Evolutionary conservation across 2,113 vertebrate genomes (phyloP).

Genomic region (Murina feae): DNA sequence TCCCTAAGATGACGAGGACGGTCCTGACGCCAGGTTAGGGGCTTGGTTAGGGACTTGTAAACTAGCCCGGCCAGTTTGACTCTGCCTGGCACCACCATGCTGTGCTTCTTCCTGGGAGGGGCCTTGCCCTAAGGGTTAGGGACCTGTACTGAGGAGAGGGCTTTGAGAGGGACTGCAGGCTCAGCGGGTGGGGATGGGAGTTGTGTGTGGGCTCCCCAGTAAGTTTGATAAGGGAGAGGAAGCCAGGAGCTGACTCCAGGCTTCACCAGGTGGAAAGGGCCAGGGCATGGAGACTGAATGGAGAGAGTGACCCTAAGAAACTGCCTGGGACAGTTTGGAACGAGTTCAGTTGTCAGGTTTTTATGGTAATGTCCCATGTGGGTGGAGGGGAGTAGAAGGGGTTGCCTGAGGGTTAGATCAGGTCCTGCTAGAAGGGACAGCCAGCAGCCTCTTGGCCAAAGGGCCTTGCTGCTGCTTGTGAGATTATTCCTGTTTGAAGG

Average conservation of each 20-base stretch:
- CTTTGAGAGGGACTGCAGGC: not conserved
- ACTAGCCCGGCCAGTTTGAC: slow-evolving; percentile 33
- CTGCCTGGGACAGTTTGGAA: not conserved
- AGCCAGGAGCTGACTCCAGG: not conserved
- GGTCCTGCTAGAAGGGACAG: not conserved
- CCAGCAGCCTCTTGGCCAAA: not conserved
- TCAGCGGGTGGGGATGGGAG: not conserved
- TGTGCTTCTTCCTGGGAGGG: slow-evolving; percentile 35
- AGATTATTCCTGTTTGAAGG: not conserved
- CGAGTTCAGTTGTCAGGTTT: not conserved
- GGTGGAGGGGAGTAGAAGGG: not conserved
- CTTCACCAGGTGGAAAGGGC: not conserved
- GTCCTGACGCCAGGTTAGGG: not conserved
- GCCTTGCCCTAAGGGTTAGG: slow-evolving; percentile 51
- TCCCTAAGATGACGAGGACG: not conserved
- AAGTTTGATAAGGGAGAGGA: not conserved
- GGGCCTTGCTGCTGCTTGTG: not conserved
- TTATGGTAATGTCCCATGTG: not conserved
- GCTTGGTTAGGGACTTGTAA: slow-evolving; percentile 18
- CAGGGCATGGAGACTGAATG: not conserved
- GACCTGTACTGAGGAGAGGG: slow-evolving; percentile 32
- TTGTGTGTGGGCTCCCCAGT: not conserved
- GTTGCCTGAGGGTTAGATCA: not conserved
- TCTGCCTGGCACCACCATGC: not conserved
- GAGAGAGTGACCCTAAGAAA: not conserved